Evolutionary conservation across 2,797 vertebrate species (phyloP), one percentile per base, ranked within the genome.

Genomic region (Gobio occitaniae): DNA sequence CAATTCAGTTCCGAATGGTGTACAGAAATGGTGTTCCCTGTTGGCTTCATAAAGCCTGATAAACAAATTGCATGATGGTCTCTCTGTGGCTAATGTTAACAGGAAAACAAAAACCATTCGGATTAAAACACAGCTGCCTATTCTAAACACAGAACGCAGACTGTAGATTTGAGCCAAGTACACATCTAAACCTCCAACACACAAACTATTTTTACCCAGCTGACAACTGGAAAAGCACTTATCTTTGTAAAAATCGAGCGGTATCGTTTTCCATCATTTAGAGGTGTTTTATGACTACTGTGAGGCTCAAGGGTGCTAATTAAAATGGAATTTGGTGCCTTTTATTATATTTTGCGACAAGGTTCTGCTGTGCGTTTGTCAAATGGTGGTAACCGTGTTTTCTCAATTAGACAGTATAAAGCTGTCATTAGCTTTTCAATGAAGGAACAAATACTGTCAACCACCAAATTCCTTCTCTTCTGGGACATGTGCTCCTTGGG

Each of bases 251-350:
- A 91, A 95, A 94, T 88, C 89, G 87, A 92, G 92, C 90, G 90
- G 93, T 94, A 91, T 90, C 89, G 88, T 92, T 92, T 92, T 91
- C 91, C 91, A 92, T 88, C 92, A 84, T 90, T 80, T 88, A 78
- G 92, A 92, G 93, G 93, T 89, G 80, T 87, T 93, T 94, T 92
- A 96, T 92, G 91, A 80, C 88, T 91, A 92, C 94, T 92, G 90
- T 84, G 94, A 95, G 94, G 94, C 93, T 96, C 95, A 92, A 89
- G 93, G 94, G 93, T 92, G 93, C 95, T 96, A 96, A 97, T 98
- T 97, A 95, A 96, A 96, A 95, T 76, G 36, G 75, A 93, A 83
- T 87, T 86, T 10, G 88, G 84, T 90, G 85, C 87, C 83, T 90
- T 90, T 81, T 90, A 87, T 76, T 70, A 52, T 88, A 89, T 84